Percentiles rank a stretch among this genome's conserved stretches.
Evolutionary conservation across 53 echinoderm and acorn worm species (phyloP).

Genomic region (Echinarachnius parma): DNA sequence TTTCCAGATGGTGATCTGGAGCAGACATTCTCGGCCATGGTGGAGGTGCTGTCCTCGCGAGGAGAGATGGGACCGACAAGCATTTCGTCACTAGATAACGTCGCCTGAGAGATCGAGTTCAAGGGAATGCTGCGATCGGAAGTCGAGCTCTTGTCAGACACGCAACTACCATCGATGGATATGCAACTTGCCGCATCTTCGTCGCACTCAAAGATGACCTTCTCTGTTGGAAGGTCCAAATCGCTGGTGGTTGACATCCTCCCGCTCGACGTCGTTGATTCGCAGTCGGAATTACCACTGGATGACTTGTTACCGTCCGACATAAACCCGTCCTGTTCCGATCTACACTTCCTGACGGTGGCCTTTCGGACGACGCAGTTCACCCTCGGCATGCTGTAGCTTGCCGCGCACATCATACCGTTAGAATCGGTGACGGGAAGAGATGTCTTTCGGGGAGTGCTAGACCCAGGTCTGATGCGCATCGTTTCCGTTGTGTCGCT

Average conservation of each 20-base stretch:
- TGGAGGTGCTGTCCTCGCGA: slow-evolving; percentile 1
- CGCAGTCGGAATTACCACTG: slow-evolving; percentile 25
- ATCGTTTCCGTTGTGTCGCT: slow-evolving; percentile 16
- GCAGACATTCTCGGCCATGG: not conserved
- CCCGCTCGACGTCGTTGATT: slow-evolving; percentile 24
- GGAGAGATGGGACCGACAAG: slow-evolving; percentile 3
- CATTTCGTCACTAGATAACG: slow-evolving; percentile 11
- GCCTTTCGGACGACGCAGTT: slow-evolving; percentile 29
- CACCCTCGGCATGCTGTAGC: slow-evolving; percentile 12
- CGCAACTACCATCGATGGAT: slow-evolving; percentile 32
- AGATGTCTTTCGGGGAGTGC: slow-evolving; percentile 10
- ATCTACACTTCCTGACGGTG: slow-evolving; percentile 32
- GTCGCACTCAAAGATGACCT: slow-evolving; percentile 43
- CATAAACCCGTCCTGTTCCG: slow-evolving; percentile 30
- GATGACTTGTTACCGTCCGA: slow-evolving; percentile 27
- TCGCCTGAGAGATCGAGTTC: not conserved
- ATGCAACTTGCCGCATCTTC: slow-evolving; percentile 37
- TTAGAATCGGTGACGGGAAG: slow-evolving; percentile 15
- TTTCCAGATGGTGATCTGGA: slow-evolving; percentile 18
- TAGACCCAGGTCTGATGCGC: not conserved
- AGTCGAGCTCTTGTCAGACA: slow-evolving; percentile 25
- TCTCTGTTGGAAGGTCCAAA: not conserved
- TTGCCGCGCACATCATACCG: slow-evolving; percentile 16
- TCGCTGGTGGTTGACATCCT: slow-evolving; percentile 32
- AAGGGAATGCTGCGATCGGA: slow-evolving; percentile 16